A percentile compares a stretch with the other conserved stretches of the same genome.
Conservation (phyloP, 2,113 vertebrate genomes). For the Pangasianodon hypophthalmus region DNA sequence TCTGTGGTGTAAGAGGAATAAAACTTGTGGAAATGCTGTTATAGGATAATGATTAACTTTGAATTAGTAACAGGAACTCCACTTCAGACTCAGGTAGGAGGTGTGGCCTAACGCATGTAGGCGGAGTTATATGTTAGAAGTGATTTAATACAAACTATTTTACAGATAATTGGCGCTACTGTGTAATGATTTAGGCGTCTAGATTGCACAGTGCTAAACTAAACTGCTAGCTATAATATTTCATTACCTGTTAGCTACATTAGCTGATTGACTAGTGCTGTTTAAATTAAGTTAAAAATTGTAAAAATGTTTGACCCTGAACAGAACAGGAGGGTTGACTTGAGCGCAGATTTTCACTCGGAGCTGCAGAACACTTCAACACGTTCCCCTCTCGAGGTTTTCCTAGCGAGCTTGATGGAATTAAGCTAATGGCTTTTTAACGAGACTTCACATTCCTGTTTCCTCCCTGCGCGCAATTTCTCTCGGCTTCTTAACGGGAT, state of each 20-base stretch:
- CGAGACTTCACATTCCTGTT: conserved; percentile 66
- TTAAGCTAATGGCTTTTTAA: conserved; percentile 75
- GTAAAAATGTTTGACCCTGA: neutral
- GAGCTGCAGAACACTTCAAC: conserved; percentile 39
- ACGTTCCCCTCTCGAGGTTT: conserved; percentile 23
- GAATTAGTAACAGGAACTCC: neutral
- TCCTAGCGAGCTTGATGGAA: conserved; percentile 77
- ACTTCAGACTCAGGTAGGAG: neutral
- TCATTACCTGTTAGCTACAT: neutral
- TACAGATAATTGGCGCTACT: neutral
- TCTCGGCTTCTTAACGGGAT: conserved; percentile 72
- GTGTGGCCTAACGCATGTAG: neutral
- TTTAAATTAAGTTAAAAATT: neutral
- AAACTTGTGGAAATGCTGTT: neutral
- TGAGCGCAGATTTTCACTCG: conserved; percentile 9
- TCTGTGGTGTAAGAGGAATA: neutral
- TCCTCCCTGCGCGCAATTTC: conserved; percentile 65
- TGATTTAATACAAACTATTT: neutral
- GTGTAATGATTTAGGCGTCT: neutral
- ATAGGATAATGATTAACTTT: neutral
- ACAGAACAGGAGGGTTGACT: neutral
- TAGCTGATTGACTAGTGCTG: neutral
- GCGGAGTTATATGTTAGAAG: neutral
- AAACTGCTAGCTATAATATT: neutral
- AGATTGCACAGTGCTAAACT: neutral